Base-by-base conservation (phyloP, 1,140 invertebrate species). In the Papilio helenus region DNA sequence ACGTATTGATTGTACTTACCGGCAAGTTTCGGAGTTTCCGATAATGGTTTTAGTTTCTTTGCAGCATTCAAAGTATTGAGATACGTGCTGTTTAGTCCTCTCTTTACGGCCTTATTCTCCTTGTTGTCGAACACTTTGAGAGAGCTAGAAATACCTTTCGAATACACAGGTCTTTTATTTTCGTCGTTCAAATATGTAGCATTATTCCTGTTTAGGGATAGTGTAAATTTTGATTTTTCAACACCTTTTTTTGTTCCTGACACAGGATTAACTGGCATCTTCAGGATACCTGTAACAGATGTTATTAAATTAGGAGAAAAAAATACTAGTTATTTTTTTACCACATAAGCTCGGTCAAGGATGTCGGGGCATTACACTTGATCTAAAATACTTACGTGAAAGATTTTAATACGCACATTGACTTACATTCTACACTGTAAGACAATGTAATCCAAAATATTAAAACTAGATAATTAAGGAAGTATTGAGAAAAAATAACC, bases 221-320 rank as follows among this genome's bases (percentile, higher is more conserved):
- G 88, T 79, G 90, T 91, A 87, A 93, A 91, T 91, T 88, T 94
- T 79, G 88, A 77, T 91, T 90, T 94, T 80, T 90, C 89, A 80
- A 90, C 90, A 88, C 89, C 90, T 92, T 93, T 92, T 90, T 92
- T 94, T 77, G 85, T 91, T 93, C 92, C 92, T 80, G 88, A 86
- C 78, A 90, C 85, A 87, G 88, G 91, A 87, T 94, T 94, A 91
- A 94, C 89, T 92, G 91, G 93, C 94, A 95, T 95, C 93, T 94
- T 95, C 93, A 94, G 94, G 84, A 93, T 90, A 94, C 93, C 94
- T 95, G 89, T 16, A 91, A 94, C 84, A 80, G 71, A 65, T 80
- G 61, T 65, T 68, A 61, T n/a, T 49, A 83, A 79, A 79, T 55
- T 84, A 82, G 81, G 83, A 83, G 81, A 84, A 78, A 84, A 82